Conservation (phyloP, 2,888 invertebrate species). For the Argyra leucocephala region DNA sequence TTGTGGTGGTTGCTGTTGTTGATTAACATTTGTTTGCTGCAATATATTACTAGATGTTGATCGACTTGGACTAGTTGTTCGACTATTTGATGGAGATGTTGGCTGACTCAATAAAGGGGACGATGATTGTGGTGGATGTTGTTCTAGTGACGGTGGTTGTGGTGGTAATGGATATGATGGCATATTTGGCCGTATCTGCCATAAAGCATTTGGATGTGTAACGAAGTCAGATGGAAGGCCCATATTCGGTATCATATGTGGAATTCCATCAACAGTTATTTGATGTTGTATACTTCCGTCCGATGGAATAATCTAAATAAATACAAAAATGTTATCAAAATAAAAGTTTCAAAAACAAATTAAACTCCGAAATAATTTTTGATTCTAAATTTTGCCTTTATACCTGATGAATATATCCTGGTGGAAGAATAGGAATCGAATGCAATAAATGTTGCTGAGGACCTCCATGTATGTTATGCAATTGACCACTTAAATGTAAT, state of each 20-base stretch:
- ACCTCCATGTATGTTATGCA: constrained; percentile 23
- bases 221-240: constrained; percentile 36
- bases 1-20: constrained; percentile 32
- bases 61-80: constrained; percentile 58
- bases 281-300: constrained; percentile 34
- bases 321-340: constrained; percentile 6
- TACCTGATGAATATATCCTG: constrained; percentile 33
- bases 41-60: constrained; percentile 24
- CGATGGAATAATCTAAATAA: constrained; percentile 33
- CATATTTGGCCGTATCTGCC: constrained; percentile 33
- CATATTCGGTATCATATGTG: constrained; percentile 40
- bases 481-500: constrained; percentile 25
- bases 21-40: constrained; percentile 28
- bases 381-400: constrained; percentile 34
- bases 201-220: constrained; percentile 30
- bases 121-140: constrained; percentile 48
- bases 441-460: constrained; percentile 26
- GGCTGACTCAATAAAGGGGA: constrained; percentile 64
- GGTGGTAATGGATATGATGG: constrained; percentile 28
- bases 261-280: constrained; percentile 36
- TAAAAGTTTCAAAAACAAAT: constrained; percentile 8
- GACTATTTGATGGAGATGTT: constrained; percentile 70
- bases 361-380: too few relatives aligned
- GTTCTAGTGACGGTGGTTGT: constrained; percentile 24
- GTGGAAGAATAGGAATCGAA: constrained; percentile 29